phyloP scores from a whole-genome alignment of 2,113 vertebrate species.

The Otocyon megalotis region DNA sequence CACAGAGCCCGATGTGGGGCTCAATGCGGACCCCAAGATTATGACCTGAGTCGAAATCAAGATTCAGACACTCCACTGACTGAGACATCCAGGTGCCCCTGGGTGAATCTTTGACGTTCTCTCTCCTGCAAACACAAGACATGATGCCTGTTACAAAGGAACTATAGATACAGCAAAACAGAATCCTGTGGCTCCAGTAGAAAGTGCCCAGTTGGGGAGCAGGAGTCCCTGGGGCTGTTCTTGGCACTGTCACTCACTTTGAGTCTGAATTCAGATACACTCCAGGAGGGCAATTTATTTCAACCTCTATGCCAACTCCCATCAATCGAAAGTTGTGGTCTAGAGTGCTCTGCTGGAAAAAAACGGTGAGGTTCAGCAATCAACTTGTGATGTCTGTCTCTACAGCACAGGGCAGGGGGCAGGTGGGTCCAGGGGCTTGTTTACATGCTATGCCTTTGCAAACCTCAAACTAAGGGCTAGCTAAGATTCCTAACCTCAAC shows the following conservation, averaged over 20 bases:
- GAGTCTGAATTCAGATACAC: not conserved
- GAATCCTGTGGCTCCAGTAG: not conserved
- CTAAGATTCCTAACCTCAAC: not conserved
- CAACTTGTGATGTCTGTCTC: not conserved
- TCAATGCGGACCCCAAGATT: not conserved
- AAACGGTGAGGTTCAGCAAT: not conserved
- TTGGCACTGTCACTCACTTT: not conserved
- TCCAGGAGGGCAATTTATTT: not conserved
- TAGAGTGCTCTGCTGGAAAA: not conserved
- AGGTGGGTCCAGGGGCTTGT: not conserved
- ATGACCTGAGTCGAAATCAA: not conserved
- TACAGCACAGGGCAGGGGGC: accelerated
- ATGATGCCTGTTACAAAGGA: not conserved
- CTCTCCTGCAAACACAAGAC: not conserved
- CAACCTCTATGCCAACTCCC: not conserved
- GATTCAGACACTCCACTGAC: not conserved
- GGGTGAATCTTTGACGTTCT: not conserved
- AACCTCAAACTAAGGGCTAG: not conserved
- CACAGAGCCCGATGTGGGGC: not conserved
- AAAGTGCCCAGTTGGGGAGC: not conserved
- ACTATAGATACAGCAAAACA: too few species aligned
- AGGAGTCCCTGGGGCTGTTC: not conserved
- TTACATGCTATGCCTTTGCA: not conserved
- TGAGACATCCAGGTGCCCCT: not conserved
- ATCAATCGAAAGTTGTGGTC: not conserved